Base-by-base conservation (phyloP, 2,888 invertebrate species). In the Pseudococcus longispinus region DNA sequence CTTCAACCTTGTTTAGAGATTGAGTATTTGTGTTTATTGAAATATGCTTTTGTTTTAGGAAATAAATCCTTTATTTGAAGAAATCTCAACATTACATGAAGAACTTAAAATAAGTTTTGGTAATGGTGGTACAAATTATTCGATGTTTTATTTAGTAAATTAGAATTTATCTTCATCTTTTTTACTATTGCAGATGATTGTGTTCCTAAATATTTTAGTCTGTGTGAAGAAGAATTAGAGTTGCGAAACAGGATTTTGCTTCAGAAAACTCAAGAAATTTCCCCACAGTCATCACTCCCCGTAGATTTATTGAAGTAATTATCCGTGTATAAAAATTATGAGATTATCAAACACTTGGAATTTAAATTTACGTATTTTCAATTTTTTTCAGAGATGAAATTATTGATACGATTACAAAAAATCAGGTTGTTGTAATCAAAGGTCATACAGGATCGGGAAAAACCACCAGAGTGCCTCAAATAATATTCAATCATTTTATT, bases 381-480 rank as follows among this genome's bases (percentile, higher is more conserved):
- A 9, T 88, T 88, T 77, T 88, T 89, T 87, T 88, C n/a, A 92
- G 92, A 88, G 89, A 91, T 29, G 88, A 91, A 88, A 93, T 95
- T 89, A 91, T 93, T 6, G 89, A 92, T 18, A 90, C 92, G 0
- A 88, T 95, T 1, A 89, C 91, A 15, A 89, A 91, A 0, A 92
- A 92, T 88, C 92, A 92, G 44, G 92, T 94, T 0, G 88, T 93
- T 0, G 91, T 95, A 2, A 91, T 95, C 77, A 93, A 93, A 87
- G 95, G 95, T 0, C 94, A 94, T 87, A 94, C 95, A 0, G 95
- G 95, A 0, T 95, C 95, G 90, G 95, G 95, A 0, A 95, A 95
- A 90, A 95, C 94, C 32, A 95, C 94, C 0, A 92, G 95, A 85
- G 93, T 93, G 9, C 95, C 95, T 0, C 93, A 94, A 70, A 93